phyloP scores from a whole-genome alignment of 2,888 invertebrate genomes.

The Dynastes maya region DNA sequence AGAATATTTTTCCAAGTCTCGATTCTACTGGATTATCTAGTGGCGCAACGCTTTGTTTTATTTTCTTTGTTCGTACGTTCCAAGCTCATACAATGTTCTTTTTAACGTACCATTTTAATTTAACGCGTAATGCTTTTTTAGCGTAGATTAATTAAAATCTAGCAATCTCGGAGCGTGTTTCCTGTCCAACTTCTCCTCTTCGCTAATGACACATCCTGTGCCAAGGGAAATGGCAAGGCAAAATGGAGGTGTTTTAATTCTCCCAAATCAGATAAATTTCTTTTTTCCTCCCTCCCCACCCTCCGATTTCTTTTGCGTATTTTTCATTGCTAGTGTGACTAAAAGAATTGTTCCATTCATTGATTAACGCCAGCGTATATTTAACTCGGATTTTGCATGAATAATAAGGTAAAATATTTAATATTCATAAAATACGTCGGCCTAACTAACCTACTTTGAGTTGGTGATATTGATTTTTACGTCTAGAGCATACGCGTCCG shows the following conservation, averaged over 20 bases:
- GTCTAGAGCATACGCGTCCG: background rate
- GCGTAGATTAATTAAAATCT: background rate
- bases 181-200: background rate
- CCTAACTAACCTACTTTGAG: constrained; percentile 1
- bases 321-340: background rate
- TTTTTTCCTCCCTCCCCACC: too few relatives aligned
- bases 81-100: background rate
- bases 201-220: constrained; percentile 4
- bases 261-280: background rate
- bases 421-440: background rate
- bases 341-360: too few relatives aligned
- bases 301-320: background rate
- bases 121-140: background rate
- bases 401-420: background rate
- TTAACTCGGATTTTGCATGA: too few relatives aligned
- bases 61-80: background rate
- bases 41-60: background rate
- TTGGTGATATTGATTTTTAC: constrained; percentile 13
- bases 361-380: too few relatives aligned
- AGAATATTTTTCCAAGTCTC: too few relatives aligned
- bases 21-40: background rate
- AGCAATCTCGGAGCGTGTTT: background rate
- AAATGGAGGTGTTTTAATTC: background rate
- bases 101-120: background rate
- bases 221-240: background rate